Percentiles rank a stretch among this genome's conserved stretches.
phyloP scores from a whole-genome alignment of 1,140 invertebrate species.

The Temnothorax curvispinosus region DNA sequence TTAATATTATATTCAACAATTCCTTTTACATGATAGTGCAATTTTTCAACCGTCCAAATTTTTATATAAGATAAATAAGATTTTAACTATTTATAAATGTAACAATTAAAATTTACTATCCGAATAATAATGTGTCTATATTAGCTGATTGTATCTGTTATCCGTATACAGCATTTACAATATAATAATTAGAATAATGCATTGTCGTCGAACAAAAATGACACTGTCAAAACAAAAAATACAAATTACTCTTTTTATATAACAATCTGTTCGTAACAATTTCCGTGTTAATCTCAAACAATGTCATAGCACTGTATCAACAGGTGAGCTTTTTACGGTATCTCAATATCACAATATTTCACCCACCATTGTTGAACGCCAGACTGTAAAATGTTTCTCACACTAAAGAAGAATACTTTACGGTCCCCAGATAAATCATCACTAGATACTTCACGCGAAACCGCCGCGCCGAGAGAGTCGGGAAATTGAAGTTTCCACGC shows the following conservation, averaged over 20 bases:
- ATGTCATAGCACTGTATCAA: background rate
- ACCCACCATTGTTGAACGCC: background rate
- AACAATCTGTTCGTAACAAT: background rate
- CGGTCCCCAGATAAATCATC: conserved; percentile 24
- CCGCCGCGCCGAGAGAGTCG: background rate
- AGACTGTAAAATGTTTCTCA: background rate
- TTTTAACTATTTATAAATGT: background rate
- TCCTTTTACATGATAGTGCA: background rate
- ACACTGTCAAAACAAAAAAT: background rate
- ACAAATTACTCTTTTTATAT: background rate
- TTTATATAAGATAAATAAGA: background rate
- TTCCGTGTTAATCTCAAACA: background rate
- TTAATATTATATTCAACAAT: background rate
- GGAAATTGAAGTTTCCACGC: conserved; percentile 33
- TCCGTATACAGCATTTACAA: background rate
- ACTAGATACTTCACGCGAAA: background rate
- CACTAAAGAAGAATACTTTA: background rate
- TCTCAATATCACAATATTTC: background rate
- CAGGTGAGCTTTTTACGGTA: background rate
- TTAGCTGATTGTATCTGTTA: background rate
- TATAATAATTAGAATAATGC: background rate
- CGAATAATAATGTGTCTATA: background rate
- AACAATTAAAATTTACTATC: background rate
- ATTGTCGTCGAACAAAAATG: background rate
- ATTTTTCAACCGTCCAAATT: background rate